Base-by-base conservation (phyloP, 2,888 invertebrate species). In the Scaptomyza parva region DNA sequence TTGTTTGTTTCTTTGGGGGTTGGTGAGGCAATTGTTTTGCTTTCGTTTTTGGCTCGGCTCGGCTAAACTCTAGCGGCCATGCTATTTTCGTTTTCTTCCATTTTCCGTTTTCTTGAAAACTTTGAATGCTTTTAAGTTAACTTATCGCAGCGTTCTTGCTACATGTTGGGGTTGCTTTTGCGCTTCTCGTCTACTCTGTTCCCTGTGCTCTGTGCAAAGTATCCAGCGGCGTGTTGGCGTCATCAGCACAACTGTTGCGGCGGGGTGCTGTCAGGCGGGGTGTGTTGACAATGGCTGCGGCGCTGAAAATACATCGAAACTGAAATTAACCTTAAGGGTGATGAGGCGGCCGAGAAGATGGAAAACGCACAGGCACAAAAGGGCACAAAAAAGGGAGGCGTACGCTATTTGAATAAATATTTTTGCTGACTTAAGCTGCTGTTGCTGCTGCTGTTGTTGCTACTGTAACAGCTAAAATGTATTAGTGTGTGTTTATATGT, bases 361-460 rank as follows among this genome's bases (percentile, higher is more conserved):
- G 7, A 30, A 17, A 17, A n/a, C n/a, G n/a, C n/a, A n/a, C n/a
- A n/a, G 18, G 18, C 30, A 30, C 33, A 0, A 35, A 28, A 18
- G 12, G 2, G 0, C 39, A 1, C 40, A 2, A 9, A 17, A 17
- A 18, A 39, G 52, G 51, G 50, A 40, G 79, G 54, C 65, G 75
- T 70, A 87, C 82, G 86, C 86, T 80, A 90, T 90, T 90, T 89
- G 86, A 89, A 90, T 89, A 90, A 88, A 90, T 89, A 89, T 89
- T 89, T 37, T 79, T 88, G 88, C 89, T 88, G 85, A 86, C 89
- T 85, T 82, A 70, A 76, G 76, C 65, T 83, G 73, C 35, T 35
- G 33, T 14, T 35, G 33, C 33, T 33, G 33, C n/a, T 33, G 2
- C 51, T 63, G 65, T 59, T 69, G 54, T 47, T 55, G 68, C 33